Base-by-base conservation (phyloP, 2,113 vertebrate genomes). In the Campylomormyrus numenius region DNA sequence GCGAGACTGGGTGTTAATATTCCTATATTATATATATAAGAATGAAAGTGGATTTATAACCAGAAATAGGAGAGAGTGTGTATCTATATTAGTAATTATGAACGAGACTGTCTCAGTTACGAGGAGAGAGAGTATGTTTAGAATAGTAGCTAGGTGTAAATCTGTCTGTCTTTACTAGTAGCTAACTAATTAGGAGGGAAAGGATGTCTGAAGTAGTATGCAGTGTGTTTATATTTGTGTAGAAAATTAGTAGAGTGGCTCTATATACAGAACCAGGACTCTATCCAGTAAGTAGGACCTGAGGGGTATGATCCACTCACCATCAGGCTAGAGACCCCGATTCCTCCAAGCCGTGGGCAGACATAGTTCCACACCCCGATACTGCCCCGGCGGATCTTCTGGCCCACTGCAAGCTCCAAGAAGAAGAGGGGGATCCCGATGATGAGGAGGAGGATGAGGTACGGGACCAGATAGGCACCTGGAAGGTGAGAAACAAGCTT, bases 321-420 rank as follows among this genome's bases (percentile, higher is more conserved):
- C 9, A 99, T 97, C 92, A 97, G 96, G 93, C 98, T 98, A 92
- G 98, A 97, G 0, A 97, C 95, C 91, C 98, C 98, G 0, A 99
- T 98, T 92, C 98, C 98, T 0, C 98, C 98, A 45, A 99, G 94
- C 80, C 96, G 96, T 3, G 98, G 98, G 10, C 97, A 98, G 91
- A 99, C 96, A 0, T 99, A 99, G 92, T 98, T 98, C 98, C 98
- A 99, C 89, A 99, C 98, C 0, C 98, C 98, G 0, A 99, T 98
- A 95, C 98, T 99, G 90, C 98, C 98, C 0, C 98, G 95, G 24
- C 98, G 96, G 93, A 99, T 97, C 91, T 97, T 95, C 96, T 99
- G 98, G 87, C 98, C 98, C 94, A 97, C 97, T 0, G 98, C 98
- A 94, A 99, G 93, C 95, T 99, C 98, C 96, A 99, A 93, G 96